Percentiles rank a stretch among this genome's conserved stretches.
Conservation (phyloP, 1,140 invertebrate genomes). For the Odontomachus brunneus region DNA sequence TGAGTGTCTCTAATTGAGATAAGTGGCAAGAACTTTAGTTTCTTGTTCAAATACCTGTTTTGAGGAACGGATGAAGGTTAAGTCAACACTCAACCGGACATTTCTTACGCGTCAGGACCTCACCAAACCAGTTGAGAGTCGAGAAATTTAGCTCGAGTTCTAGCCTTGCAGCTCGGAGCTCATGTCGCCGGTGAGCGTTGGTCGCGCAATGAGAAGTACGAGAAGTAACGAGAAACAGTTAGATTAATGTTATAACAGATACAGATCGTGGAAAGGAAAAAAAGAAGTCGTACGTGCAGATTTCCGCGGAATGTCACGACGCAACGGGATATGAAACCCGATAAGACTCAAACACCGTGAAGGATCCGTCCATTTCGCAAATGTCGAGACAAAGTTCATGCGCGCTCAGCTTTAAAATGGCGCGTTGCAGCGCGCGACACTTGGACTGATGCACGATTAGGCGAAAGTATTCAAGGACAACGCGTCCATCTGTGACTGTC, state of each 20-base stretch:
- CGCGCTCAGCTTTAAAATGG: slow-evolving; percentile 66
- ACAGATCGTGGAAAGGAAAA: not conserved
- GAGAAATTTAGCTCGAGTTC: not conserved
- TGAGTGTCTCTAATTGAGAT: not conserved
- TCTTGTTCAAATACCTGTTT: slow-evolving; percentile 10
- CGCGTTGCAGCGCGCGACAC: slow-evolving; percentile 55
- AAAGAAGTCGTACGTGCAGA: not conserved
- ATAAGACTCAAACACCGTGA: not conserved
- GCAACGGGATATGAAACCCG: not conserved
- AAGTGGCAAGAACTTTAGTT: not conserved
- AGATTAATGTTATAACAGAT: slow-evolving; percentile 23
- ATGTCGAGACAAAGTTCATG: slow-evolving; percentile 33
- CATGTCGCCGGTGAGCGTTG: not conserved
- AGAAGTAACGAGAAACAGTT: slow-evolving; percentile 31
- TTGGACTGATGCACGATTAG: slow-evolving; percentile 65
- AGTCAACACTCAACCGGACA: slow-evolving; percentile 15
- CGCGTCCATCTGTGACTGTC: slow-evolving; percentile 55
- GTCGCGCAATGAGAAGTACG: not conserved
- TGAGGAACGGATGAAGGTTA: slow-evolving; percentile 28
- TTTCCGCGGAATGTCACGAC: not conserved
- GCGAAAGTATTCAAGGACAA: slow-evolving; percentile 76
- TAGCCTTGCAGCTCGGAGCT: not conserved
- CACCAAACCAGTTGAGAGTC: slow-evolving; percentile 20
- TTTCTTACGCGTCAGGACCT: slow-evolving; percentile 17
- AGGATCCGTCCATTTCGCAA: not conserved